Evolutionary conservation across 30 jellyfish, hydroid and myxozoan species (phyloP).

Genomic region (Aurelia sp.): DNA sequence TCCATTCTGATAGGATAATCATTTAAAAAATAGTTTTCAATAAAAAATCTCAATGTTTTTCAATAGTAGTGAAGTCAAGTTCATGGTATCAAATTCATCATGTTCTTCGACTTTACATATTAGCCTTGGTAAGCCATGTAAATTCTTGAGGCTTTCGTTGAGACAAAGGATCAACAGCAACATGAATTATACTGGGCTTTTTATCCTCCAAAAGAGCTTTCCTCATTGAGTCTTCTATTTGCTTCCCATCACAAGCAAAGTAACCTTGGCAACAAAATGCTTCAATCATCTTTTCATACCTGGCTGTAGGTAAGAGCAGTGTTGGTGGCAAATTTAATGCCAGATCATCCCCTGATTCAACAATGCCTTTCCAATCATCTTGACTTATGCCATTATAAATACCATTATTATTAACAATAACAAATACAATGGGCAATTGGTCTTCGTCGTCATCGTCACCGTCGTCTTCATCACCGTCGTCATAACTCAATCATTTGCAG

Average conservation of each 20-base stretch:
- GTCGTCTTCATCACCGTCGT: no score
- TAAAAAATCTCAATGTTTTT: no score
- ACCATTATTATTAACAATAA: conserved; percentile 90
- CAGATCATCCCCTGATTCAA: conserved; percentile 55
- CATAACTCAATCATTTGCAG: no score
- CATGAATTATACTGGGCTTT: conserved; percentile 72
- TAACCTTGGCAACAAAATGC: conserved; percentile 87
- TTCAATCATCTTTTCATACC: conserved; percentile 87
- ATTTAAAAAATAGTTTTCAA: no score
- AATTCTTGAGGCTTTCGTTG: conserved; percentile 80
- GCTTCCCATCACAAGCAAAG: conserved; percentile 55
- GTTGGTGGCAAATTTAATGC: conserved; percentile 84
- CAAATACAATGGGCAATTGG: conserved; percentile 77
- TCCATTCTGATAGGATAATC: no score
- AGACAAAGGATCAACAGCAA: conserved; percentile 80
- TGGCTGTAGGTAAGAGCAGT: conserved; percentile 71
- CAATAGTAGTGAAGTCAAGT: no score
- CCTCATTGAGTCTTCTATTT: conserved; percentile 60
- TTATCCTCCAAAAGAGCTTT: conserved; percentile 59
- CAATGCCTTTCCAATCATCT: conserved; percentile 61
- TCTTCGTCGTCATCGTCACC: no score
- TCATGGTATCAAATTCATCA: no score
- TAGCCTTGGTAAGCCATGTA: conserved; percentile 67
- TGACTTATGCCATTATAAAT: conserved; percentile 81
- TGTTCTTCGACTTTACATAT: conserved; percentile 25